phyloP scores from a whole-genome alignment of 2,113 vertebrate genomes.

The Silurus meridionalis region DNA sequence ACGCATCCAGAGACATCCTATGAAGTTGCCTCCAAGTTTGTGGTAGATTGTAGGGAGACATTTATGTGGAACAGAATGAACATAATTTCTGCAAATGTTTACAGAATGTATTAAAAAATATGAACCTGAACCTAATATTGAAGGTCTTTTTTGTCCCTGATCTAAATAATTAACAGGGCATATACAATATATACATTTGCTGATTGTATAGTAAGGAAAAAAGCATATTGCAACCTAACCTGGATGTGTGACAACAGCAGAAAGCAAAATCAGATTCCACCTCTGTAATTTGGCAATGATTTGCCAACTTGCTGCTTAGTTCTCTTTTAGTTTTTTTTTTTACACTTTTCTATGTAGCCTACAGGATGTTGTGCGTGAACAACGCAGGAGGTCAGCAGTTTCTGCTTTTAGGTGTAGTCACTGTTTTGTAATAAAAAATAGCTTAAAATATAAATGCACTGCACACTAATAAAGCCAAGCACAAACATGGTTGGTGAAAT shows the following conservation, averaged over 20 bases:
- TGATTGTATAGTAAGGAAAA: not conserved
- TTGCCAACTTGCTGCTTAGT: not conserved
- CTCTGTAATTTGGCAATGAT: not conserved
- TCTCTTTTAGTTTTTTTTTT: not conserved
- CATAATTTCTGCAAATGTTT: not conserved
- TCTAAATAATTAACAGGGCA: not conserved
- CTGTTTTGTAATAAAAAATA: not conserved
- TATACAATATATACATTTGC: not conserved
- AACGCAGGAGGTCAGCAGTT: not conserved
- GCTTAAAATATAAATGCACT: not conserved
- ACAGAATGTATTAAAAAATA: not conserved
- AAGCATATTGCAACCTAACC: not conserved
- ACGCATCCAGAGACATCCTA: no score
- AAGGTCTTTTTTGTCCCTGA: not conserved
- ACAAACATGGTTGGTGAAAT: constrained; percentile 63
- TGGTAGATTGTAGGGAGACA: not conserved
- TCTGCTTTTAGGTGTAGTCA: not conserved
- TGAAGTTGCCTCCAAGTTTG: no score
- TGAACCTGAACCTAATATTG: not conserved
- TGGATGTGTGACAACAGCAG: not conserved
- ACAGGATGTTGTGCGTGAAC: not conserved
- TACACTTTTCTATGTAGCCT: not conserved
- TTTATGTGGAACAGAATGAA: not conserved
- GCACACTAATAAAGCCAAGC: constrained; percentile 10
- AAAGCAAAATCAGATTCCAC: not conserved